Percentiles rank a stretch among this genome's conserved stretches.
Conservation (phyloP, 2,113 vertebrate species). For the Bubo bubo region DNA sequence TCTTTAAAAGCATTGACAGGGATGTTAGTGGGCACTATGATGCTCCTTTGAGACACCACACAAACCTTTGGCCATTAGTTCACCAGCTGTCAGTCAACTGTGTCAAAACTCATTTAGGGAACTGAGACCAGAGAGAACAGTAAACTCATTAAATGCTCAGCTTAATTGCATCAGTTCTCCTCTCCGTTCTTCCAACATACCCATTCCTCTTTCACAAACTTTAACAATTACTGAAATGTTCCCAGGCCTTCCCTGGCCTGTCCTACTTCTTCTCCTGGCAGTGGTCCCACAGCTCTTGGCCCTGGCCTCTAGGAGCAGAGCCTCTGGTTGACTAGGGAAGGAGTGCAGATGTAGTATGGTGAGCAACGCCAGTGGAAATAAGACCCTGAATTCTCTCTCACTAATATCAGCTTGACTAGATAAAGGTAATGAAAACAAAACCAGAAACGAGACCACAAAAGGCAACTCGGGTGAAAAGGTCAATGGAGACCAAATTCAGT, state of each 20-base stretch:
- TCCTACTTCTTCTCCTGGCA: constrained; percentile 12
- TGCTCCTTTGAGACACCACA: not conserved
- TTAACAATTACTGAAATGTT: not conserved
- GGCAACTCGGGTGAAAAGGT: not conserved
- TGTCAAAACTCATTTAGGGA: not conserved
- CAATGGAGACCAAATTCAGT: not conserved
- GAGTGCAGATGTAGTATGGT: not conserved
- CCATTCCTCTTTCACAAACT: not conserved
- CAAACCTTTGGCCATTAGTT: not conserved
- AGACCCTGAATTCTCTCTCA: not conserved
- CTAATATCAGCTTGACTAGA: not conserved
- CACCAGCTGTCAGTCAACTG: not conserved
- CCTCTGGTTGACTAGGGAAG: not conserved
- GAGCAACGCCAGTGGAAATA: not conserved
- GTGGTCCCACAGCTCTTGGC: not conserved
- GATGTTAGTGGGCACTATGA: not conserved
- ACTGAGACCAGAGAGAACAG: not conserved
- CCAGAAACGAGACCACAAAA: not conserved
- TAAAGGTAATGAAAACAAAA: not conserved
- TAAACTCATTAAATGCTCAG: not conserved
- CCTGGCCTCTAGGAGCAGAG: not conserved
- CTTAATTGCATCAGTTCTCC: not conserved
- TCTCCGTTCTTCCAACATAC: not conserved
- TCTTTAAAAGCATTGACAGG: not conserved
- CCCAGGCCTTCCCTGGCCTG: constrained; percentile 1